Conservation (phyloP, 1,140 invertebrate genomes). For the Dinothrombium tinctorium region DNA sequence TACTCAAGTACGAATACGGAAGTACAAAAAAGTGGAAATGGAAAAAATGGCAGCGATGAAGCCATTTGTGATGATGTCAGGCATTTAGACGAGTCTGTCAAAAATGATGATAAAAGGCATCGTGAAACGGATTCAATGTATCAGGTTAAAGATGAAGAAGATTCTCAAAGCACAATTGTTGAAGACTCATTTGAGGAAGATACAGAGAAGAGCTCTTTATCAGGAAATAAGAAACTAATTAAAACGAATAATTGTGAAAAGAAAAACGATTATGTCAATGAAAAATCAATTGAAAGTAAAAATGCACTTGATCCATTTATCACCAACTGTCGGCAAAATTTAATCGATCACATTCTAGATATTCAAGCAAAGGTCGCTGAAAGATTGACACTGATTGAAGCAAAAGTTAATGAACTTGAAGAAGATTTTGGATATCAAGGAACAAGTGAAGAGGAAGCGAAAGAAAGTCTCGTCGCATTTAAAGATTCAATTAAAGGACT, state of each 20-base stretch:
- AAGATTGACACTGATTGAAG: neutral
- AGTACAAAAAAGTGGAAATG: neutral
- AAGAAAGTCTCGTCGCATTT: no score
- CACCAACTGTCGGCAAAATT: neutral
- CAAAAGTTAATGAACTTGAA: neutral
- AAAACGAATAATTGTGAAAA: no score
- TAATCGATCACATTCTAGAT: constrained; percentile 1
- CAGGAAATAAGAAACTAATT: no score
- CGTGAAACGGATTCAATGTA: no score
- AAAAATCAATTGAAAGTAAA: neutral
- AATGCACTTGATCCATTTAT: neutral
- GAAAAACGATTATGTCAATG: no score
- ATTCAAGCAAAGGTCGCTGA: neutral
- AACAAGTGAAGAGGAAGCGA: neutral
- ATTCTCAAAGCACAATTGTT: neutral
- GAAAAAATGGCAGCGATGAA: neutral
- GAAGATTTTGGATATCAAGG: neutral
- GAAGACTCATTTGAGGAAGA: neutral
- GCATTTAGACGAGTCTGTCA: no score
- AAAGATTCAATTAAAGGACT: neutral
- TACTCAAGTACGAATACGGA: neutral
- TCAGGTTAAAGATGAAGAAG: neutral
- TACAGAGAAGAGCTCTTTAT: neutral
- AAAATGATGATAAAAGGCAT: no score
- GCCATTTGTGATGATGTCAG: no score